Base-by-base conservation (phyloP, 2,888 invertebrate species). In the Drosophila mimica region DNA sequence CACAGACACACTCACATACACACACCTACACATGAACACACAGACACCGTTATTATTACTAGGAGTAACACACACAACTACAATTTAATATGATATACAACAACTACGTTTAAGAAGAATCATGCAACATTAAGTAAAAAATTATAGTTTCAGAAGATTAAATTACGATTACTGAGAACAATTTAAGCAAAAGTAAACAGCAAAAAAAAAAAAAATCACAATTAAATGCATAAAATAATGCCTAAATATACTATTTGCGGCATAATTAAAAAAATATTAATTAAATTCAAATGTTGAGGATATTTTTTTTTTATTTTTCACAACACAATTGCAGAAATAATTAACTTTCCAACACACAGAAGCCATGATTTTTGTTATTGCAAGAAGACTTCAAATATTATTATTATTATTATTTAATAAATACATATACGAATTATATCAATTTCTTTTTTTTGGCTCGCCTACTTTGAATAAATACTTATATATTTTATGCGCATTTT, bases 401-500 rank as follows among this genome's bases (percentile, higher is more conserved):
- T 68, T 67, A 76, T 68, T 67, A 76, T 58, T 54, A 63, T 59
- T 70, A 76, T 48, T 54, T 61, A 58, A 57, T 36, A 54, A 63
- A 25, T 25, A 25, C 25, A 58, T 28, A 64, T 53, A 69, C 53
- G 13, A 51, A 60, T 58, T 61, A 66, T 2, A 65, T 49, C 51
- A 51, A 68, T 63, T 38, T 65, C 61, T 25, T 62, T 57, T 57
- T 63, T 75, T 60, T 54, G 52, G 36, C 51, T 72, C 64, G 64
- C 83, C 70, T 76, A 74, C 62, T 72, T 70, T 75, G 70, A 71
- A 81, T 79, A 58, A 76, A 83, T 61, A 73, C 66, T 77, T 67
- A 63, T 58, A 52, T 68, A 67, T 52, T 77, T 69, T 65, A 63
- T 77, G 78, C 74, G 79, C 83, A 86, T 86, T 79, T 81, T 80